Evolutionary conservation across 2,113 vertebrate genomes (phyloP).

Genomic region (Antennarius striatus): DNA sequence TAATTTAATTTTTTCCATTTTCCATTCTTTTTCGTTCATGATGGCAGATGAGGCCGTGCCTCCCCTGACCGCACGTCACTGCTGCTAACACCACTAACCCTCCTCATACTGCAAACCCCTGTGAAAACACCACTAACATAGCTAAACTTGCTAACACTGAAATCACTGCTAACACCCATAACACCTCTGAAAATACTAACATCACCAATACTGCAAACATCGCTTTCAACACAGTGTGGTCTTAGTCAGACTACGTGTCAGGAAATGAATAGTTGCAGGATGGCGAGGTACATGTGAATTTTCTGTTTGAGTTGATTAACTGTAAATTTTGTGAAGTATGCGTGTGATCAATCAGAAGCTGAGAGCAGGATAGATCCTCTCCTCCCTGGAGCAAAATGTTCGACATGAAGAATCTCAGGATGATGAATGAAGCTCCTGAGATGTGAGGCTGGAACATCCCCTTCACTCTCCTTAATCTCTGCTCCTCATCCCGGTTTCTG

Average conservation of each 20-base stretch:
- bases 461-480: slow-evolving; percentile 42
- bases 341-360: slow-evolving; percentile 52
- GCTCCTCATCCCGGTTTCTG: slow-evolving; percentile 26
- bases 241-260: background rate
- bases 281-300: slow-evolving; percentile 4
- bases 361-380: slow-evolving; percentile 9
- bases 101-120: too few species aligned
- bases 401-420: slow-evolving; percentile 49
- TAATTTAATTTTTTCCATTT: too few species aligned
- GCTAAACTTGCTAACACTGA: too few species aligned
- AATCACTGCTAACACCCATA: too few species aligned
- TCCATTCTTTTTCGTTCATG: too few species aligned
- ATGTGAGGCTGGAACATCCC: slow-evolving; percentile 33
- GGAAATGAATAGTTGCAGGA: background rate
- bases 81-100: too few species aligned
- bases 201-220: too few species aligned
- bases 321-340: slow-evolving; percentile 45
- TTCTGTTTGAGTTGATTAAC: slow-evolving; percentile 30
- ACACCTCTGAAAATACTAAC: too few species aligned
- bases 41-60: too few species aligned
- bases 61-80: too few species aligned
- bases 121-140: too few species aligned
- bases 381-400: slow-evolving; percentile 38
- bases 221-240: too few species aligned
- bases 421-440: slow-evolving; percentile 55